A percentile compares a stretch with the other conserved stretches of the same genome.
phyloP scores from a whole-genome alignment of 2,113 vertebrate genomes.

The Tragulus kanchil region DNA sequence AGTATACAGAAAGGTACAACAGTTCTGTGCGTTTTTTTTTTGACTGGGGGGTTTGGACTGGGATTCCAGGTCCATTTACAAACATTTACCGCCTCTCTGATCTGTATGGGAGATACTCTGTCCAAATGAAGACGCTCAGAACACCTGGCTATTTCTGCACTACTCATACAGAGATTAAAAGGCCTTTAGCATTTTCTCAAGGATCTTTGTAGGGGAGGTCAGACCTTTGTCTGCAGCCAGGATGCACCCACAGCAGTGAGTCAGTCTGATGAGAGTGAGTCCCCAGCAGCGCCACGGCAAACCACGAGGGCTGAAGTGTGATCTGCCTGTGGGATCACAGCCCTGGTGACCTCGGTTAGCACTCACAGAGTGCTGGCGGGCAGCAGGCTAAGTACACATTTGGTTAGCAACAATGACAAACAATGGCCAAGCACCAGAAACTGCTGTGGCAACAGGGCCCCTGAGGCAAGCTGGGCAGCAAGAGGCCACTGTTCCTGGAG shows the following conservation, averaged over 20 bases:
- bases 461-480: background rate
- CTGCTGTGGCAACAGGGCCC: background rate
- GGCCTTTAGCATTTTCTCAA: slow-evolving; percentile 54
- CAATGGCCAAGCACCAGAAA: background rate
- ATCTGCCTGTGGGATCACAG: background rate
- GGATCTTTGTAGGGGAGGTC: background rate
- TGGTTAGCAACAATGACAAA: background rate
- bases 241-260: background rate
- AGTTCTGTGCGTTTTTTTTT: slow-evolving; percentile 65
- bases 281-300: background rate
- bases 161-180: slow-evolving; percentile 70
- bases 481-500: background rate
- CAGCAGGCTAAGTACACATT: background rate
- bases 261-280: background rate
- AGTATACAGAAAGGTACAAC: slow-evolving; percentile 66
- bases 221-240: background rate
- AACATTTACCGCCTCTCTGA: slow-evolving; percentile 54
- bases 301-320: background rate
- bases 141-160: slow-evolving; percentile 43
- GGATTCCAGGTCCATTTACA: slow-evolving; percentile 62
- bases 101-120: background rate
- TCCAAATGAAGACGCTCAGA: slow-evolving; percentile 49
- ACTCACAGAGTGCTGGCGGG: background rate
- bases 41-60: background rate
- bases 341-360: background rate